Percentiles rank a stretch among this genome's conserved stretches.
Conservation (phyloP, 2,113 vertebrate genomes). For the Tonatia bakeri region DNA sequence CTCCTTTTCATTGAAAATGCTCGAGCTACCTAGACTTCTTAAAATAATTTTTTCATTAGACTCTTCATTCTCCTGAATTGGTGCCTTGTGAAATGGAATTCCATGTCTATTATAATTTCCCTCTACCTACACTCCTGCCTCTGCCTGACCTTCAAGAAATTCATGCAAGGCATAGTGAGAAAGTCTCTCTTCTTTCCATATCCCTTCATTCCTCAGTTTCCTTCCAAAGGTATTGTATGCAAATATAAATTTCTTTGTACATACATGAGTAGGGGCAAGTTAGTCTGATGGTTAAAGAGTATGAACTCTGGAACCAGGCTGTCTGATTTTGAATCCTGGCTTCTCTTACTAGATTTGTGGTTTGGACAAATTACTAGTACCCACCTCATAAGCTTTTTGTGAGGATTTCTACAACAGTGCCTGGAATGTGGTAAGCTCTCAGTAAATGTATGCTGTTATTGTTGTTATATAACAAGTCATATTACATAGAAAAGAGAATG, state of each 20-base stretch:
- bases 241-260: not conserved
- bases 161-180: not conserved
- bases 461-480: not conserved
- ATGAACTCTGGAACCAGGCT: not conserved
- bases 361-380: not conserved
- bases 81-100: not conserved
- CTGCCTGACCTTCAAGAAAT: not conserved
- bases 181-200: not conserved
- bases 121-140: not conserved
- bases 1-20: not conserved
- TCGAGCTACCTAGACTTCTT: not conserved
- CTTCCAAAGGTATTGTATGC: not conserved
- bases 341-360: not conserved
- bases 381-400: not conserved
- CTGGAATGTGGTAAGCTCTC: not conserved
- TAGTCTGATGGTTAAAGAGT: not conserved
- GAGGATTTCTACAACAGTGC: not conserved
- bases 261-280: not conserved
- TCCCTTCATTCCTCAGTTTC: not conserved
- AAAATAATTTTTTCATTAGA: not conserved
- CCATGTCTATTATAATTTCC: not conserved
- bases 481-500: not conserved
- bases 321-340: not conserved
- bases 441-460: not conserved
- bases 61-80: not conserved